Evolutionary conservation across 1,140 invertebrate species (phyloP), one percentile per base, ranked within the genome.

Genomic region (Bombus picipes): DNA sequence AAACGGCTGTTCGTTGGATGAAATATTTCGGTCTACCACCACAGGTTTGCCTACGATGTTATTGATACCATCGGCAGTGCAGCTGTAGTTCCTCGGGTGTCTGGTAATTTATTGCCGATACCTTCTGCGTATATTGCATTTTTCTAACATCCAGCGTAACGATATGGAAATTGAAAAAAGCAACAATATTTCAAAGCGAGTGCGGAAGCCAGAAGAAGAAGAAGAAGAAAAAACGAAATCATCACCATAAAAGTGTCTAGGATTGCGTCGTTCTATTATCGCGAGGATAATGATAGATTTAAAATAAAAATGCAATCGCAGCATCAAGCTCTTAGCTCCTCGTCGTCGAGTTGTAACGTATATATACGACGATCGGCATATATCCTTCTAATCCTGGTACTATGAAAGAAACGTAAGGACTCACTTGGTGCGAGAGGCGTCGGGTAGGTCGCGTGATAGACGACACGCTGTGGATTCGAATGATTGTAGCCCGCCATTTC

Each of bases 391-490:
- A 62, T 62, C 59, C 10, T 62, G 22, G 1, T 34, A 41, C 2
- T 32, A 32, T 1, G 32, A 5, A 5, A 34, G 34, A 25, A 10
- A 41, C 68, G 68, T 83, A 71, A 90, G 89, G 90, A 94, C 95
- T 95, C 94, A 95, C 95, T 95, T 94, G 94, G 94, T 83, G 95
- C 94, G 66, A 95, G 93, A 79, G 94, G 94, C 92, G 94, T 95
- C 91, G 95, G 94, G 91, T 95, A 95, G 88, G 94, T 94, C 91
- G 94, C 93, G 91, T 95, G 95, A 92, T 91, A 91, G 79, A 91
- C 89, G 82, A 91, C 89, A 82, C 89, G 90, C 85, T 91, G 90
- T 76, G 89, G 83, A 66, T 89, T 90, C 89, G 90, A 87, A 76
- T 91, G 90, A 94, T 94, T 94, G 91, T 94, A 95, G 81, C 93